Conservation (phyloP, 1,140 invertebrate species). For the Drosophila pallidifrons region DNA sequence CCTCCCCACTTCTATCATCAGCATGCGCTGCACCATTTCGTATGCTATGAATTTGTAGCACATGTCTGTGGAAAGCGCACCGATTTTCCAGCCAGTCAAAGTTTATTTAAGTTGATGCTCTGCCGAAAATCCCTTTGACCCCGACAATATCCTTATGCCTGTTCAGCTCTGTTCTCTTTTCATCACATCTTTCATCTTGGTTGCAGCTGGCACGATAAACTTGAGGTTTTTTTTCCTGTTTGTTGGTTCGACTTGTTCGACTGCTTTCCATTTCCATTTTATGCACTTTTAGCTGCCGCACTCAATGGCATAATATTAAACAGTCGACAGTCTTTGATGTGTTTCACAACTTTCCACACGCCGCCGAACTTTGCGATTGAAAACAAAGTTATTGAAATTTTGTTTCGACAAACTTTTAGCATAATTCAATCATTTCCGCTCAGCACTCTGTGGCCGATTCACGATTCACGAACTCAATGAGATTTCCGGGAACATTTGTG, state of each 20-base stretch:
- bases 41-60: slow-evolving; percentile 44
- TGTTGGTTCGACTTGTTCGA: slow-evolving; percentile 11
- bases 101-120: slow-evolving; percentile 51
- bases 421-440: slow-evolving; percentile 63
- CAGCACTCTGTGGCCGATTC: slow-evolving; percentile 29
- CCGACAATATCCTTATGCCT: slow-evolving; percentile 21
- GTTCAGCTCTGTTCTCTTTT: slow-evolving; percentile 26
- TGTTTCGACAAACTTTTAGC: slow-evolving; percentile 54
- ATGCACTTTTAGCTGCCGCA: slow-evolving; percentile 43
- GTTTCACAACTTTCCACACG: slow-evolving; percentile 43
- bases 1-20: not conserved
- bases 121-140: slow-evolving; percentile 34
- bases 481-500: slow-evolving; percentile 48
- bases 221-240: not conserved
- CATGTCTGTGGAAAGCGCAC: slow-evolving; percentile 29
- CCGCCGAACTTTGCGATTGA: slow-evolving; percentile 39
- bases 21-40: slow-evolving; percentile 16
- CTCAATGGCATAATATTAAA: slow-evolving; percentile 41
- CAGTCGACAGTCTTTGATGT: slow-evolving; percentile 38
- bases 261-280: slow-evolving; percentile 38
- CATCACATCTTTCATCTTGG: slow-evolving; percentile 4
- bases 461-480: slow-evolving; percentile 33
- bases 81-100: slow-evolving; percentile 52
- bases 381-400: slow-evolving; percentile 62
- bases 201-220: slow-evolving; percentile 43